phyloP scores from a whole-genome alignment of 2,113 vertebrate species.

The Zootoca vivipara region DNA sequence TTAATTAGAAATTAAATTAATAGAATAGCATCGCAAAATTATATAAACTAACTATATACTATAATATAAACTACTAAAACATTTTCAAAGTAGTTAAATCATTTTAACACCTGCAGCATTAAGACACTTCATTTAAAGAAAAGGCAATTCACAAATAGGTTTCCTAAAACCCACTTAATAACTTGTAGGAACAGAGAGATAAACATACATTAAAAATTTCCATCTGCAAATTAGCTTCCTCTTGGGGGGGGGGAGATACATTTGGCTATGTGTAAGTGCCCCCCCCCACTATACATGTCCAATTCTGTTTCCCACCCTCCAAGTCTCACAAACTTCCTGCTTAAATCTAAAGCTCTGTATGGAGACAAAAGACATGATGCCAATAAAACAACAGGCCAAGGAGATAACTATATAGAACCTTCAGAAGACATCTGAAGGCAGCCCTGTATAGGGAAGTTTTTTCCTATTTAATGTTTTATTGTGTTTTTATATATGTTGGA shows the following conservation, averaged over 20 bases:
- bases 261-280: too few relatives aligned
- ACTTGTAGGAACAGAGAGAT: background rate
- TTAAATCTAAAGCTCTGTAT: background rate
- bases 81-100: background rate
- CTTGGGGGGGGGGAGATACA: too few relatives aligned
- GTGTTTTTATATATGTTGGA: too few relatives aligned
- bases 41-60: background rate
- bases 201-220: background rate
- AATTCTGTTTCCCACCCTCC: too few relatives aligned
- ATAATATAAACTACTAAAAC: background rate
- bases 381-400: too few relatives aligned
- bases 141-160: background rate
- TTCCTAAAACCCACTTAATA: too few relatives aligned
- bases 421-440: too few relatives aligned
- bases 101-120: background rate
- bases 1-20: background rate
- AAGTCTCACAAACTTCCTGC: background rate
- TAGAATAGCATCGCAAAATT: background rate
- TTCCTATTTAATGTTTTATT: too few relatives aligned
- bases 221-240: too few relatives aligned
- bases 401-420: too few relatives aligned
- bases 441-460: too few relatives aligned
- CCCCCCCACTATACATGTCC: too few relatives aligned
- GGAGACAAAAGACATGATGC: background rate
- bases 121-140: background rate